Conservation (phyloP, 2,113 vertebrate species). For the Xerus inauris region DNA sequence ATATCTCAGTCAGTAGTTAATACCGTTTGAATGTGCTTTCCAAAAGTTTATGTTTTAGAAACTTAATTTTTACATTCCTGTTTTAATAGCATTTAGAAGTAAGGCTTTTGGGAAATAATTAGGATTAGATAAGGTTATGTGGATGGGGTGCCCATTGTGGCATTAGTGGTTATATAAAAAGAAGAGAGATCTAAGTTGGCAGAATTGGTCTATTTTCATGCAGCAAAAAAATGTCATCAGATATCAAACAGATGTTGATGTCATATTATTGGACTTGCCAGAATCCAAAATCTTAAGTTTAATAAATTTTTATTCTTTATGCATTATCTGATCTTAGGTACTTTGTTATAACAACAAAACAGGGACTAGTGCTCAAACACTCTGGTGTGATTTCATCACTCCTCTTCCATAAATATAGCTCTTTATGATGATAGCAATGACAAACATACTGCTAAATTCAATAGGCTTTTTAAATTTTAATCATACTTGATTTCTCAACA, state of each 20-base stretch:
- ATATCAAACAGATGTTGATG: too few relatives aligned
- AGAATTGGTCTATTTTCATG: neutral
- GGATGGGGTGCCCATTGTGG: too few relatives aligned
- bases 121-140: too few relatives aligned
- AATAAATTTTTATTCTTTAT: neutral
- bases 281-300: neutral
- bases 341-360: neutral
- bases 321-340: too few relatives aligned
- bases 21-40: too few relatives aligned
- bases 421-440: neutral
- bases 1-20: too few relatives aligned
- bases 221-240: neutral
- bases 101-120: too few relatives aligned
- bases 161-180: neutral
- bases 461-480: neutral
- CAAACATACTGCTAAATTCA: neutral
- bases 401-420: neutral
- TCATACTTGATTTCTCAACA: neutral
- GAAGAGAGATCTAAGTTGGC: neutral
- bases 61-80: neutral
- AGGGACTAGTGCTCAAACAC: neutral
- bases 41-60: neutral
- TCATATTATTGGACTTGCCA: neutral
- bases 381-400: neutral
- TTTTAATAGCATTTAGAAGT: neutral